Evolutionary conservation across 2,888 invertebrate genomes (phyloP), one percentile per base, ranked within the genome.

Genomic region (Eremobia ochroleuca): DNA sequence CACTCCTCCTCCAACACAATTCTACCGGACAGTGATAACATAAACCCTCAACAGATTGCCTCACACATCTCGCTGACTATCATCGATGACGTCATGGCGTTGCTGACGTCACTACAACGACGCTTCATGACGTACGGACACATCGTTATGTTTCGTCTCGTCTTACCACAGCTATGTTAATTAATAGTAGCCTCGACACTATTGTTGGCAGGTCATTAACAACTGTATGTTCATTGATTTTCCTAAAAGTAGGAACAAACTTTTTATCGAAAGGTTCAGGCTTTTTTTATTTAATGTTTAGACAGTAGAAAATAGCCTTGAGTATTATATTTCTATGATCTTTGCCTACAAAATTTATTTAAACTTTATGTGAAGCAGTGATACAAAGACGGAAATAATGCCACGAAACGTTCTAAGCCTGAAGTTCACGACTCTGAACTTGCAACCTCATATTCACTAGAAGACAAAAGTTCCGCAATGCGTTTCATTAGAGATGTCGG

Each of bases 11-110:
- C 43, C n/a, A 46, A 15, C 62, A 55, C n/a, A 64, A 8, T 49
- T 8, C 25, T 11, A 49, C 31, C 8, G 5, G 15, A 70, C 31
- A 64, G 15, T 49, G 25, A 31, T 28, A 49, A 59, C 71, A 31
- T 64, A 66, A 72, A 15, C 65, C 18, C 34, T 43, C 43, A 59
- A 65, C 74, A 67, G 66, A 61, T 66, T 61, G 46, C 37, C n/a
- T 55, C 43, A 5, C 52, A 55, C 25, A 15, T 46, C 46, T 67
- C 15, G n/a, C 5, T 66, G 34, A 52, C 49, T 43, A 43, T 73
- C 49, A 72, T 40, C 40, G 64, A 49, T 72, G 64, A 80, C 64
- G 73, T 65, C 64, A 65, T 34, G 28, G 18, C 43, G 9, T 31
- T 21, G 59, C 43, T 69, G 49, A 78, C 43, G 68, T 78, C 52